Conservation (phyloP, 2,113 vertebrate genomes). For the Coracopsis vasa region DNA sequence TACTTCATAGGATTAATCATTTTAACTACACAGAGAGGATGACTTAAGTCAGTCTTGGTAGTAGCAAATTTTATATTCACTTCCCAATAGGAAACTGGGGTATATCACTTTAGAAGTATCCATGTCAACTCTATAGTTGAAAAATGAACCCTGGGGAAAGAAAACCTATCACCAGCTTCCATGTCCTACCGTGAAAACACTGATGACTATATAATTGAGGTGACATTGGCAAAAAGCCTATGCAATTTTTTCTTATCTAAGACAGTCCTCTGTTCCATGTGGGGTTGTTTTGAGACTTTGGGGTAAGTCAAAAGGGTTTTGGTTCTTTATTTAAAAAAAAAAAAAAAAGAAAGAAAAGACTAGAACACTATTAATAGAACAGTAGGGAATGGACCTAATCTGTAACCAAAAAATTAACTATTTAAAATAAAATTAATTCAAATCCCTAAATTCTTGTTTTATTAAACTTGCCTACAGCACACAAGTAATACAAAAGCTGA, state of each 20-base stretch:
- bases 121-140: background rate
- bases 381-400: background rate
- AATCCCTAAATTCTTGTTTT: constrained; percentile 29
- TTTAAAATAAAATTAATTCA: constrained; percentile 38
- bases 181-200: constrained; percentile 35
- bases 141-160: constrained; percentile 37
- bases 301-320: background rate
- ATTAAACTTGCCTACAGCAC: constrained; percentile 13
- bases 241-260: background rate
- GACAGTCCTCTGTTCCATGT: background rate
- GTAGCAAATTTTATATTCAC: constrained; percentile 8
- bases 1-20: background rate
- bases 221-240: constrained; percentile 45
- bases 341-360: background rate
- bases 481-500: background rate
- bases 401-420: constrained; percentile 14
- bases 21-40: background rate
- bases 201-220: constrained; percentile 56
- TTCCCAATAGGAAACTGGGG: background rate
- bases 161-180: constrained; percentile 21
- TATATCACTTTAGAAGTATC: constrained; percentile 29
- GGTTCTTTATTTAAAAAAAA: background rate
- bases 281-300: background rate
- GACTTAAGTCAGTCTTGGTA: background rate
- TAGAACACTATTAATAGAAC: background rate